phyloP scores from a whole-genome alignment of 2,113 vertebrate species.

The Pleuronectes platessa region DNA sequence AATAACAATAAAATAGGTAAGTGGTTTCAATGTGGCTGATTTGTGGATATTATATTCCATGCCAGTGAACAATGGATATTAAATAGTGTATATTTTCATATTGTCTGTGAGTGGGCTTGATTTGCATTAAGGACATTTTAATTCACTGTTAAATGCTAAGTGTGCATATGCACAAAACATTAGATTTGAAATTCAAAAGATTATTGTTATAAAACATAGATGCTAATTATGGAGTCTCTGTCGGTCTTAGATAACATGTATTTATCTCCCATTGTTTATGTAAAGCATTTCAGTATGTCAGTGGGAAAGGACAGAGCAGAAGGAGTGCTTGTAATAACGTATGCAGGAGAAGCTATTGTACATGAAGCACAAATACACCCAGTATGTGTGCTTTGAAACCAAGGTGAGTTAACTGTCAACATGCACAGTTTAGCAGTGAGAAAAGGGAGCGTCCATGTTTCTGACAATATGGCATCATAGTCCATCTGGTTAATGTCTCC shows the following conservation, averaged over 20 bases:
- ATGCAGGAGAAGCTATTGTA: slow-evolving; percentile 10
- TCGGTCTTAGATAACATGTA: slow-evolving; percentile 4
- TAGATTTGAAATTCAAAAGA: slow-evolving; percentile 45
- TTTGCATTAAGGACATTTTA: background rate
- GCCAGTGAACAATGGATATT: background rate
- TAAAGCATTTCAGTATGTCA: slow-evolving; percentile 6
- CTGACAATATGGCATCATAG: background rate
- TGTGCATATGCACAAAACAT: slow-evolving; percentile 14
- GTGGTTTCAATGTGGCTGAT: background rate
- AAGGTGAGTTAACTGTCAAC: slow-evolving; percentile 9
- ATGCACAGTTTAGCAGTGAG: background rate
- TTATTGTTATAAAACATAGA: slow-evolving; percentile 1
- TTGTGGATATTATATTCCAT: background rate
- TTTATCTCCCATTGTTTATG: slow-evolving; percentile 28
- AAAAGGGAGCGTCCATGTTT: background rate
- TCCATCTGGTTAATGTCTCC: slow-evolving; percentile 18
- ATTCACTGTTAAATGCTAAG: slow-evolving; percentile 12
- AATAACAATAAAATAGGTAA: background rate
- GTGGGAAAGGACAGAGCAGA: background rate
- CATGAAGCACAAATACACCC: background rate
- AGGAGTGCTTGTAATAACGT: slow-evolving; percentile 1
- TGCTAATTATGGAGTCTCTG: slow-evolving; percentile 20
- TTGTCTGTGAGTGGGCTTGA: no score
- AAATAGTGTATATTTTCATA: background rate
- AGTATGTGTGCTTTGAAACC: slow-evolving; percentile 25